Evolutionary conservation across 2,113 vertebrate genomes (phyloP).

Genomic region (Calidris pygmaea): DNA sequence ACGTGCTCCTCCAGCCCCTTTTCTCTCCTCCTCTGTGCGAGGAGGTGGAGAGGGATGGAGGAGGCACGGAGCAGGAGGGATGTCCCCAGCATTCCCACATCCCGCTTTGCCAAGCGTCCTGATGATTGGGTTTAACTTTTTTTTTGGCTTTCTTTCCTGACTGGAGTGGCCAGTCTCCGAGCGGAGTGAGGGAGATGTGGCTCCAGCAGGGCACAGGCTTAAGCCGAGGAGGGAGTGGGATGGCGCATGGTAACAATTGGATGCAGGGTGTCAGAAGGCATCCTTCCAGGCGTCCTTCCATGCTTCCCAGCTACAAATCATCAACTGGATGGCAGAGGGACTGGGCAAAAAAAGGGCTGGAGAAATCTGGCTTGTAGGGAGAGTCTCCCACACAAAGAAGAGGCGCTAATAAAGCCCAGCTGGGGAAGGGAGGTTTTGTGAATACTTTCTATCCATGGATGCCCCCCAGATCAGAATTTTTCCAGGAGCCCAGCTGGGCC

Average conservation of each 20-base stretch:
- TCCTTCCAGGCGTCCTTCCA: neutral
- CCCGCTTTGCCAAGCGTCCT: neutral
- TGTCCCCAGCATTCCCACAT: neutral
- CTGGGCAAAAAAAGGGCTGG: neutral
- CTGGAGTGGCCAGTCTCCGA: neutral
- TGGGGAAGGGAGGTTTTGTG: neutral
- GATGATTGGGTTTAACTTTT: neutral
- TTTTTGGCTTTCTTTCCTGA: neutral
- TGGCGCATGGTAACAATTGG: neutral
- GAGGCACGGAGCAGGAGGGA: neutral
- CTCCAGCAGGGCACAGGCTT: neutral
- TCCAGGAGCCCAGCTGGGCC: neutral
- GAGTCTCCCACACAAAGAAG: constrained; percentile 1
- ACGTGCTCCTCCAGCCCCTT: neutral
- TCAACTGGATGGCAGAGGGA: neutral
- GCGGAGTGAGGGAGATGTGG: neutral
- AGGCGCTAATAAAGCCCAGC: constrained; percentile 5
- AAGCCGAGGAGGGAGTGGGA: neutral
- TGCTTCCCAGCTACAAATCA: neutral
- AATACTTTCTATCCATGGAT: neutral
- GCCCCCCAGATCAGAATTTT: neutral
- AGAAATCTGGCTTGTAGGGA: constrained; percentile 5
- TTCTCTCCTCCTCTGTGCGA: neutral
- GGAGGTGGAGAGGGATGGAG: neutral
- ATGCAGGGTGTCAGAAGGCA: neutral